Conservation (phyloP, 1,140 invertebrate genomes). For the Papilio dardanus region DNA sequence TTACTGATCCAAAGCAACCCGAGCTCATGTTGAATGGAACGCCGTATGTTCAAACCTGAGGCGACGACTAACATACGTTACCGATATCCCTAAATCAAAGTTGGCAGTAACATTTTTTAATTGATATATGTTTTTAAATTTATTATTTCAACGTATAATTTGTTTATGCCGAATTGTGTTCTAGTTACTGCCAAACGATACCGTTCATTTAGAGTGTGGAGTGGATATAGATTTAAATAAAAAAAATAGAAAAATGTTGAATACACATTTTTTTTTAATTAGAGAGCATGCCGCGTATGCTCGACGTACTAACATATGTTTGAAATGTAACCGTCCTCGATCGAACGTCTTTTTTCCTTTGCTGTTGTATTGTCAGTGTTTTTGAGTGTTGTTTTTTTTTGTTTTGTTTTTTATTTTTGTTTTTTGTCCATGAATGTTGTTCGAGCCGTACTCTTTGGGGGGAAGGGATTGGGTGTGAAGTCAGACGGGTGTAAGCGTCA, state of each 20-base stretch:
- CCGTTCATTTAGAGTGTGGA: constrained; percentile 77
- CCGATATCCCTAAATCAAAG: constrained; percentile 50
- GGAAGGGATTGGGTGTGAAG: constrained; percentile 53
- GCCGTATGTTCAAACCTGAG: constrained; percentile 52
- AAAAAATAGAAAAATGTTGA: constrained; percentile 45
- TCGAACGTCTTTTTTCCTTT: constrained; percentile 67
- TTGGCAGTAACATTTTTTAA: constrained; percentile 68
- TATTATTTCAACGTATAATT: constrained; percentile 64
- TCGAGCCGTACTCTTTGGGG: constrained; percentile 61
- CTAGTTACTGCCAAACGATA: constrained; percentile 72
- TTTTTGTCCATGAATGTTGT: constrained; percentile 68
- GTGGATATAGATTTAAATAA: constrained; percentile 73
- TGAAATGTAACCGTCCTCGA: constrained; percentile 56
- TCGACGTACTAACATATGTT: constrained; percentile 64
- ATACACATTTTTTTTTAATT: constrained; percentile 48
- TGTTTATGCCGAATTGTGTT: constrained; percentile 67
- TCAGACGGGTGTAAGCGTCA: constrained; percentile 71
- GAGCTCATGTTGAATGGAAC: constrained; percentile 58
- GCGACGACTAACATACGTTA: constrained; percentile 69
- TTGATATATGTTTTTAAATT: constrained; percentile 54
- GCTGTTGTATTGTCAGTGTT: constrained; percentile 78
- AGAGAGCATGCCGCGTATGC: constrained; percentile 71
- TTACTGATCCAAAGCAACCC: constrained; percentile 71
- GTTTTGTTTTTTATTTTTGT: constrained; percentile 59
- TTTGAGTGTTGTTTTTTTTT: constrained; percentile 61